A percentile compares a stretch with the other conserved stretches of the same genome.
phyloP scores from a whole-genome alignment of 2,797 vertebrate species.

The Yasuhikotakia modesta region DNA sequence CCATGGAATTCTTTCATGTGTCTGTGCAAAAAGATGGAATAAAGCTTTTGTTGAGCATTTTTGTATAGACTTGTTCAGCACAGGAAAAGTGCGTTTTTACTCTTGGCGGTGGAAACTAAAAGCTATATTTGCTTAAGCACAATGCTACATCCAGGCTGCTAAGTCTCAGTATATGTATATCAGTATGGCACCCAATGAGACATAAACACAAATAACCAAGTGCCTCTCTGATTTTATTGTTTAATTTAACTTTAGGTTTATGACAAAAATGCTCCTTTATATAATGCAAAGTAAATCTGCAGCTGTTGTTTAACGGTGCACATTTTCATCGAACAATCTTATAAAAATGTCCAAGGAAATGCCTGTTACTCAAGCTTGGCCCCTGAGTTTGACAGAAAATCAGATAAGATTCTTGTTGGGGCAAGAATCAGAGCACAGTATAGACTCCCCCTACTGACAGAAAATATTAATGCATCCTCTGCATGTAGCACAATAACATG shows the following conservation, averaged over 20 bases:
- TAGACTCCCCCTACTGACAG: slow-evolving; percentile 64
- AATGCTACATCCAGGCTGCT: no score
- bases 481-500: not conserved
- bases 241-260: not conserved
- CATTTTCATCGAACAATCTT: not conserved
- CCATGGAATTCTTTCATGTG: slow-evolving; percentile 19
- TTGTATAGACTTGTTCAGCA: not conserved
- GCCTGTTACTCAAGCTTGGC: not conserved
- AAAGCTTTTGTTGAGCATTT: not conserved
- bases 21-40: not conserved
- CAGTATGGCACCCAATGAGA: no score
- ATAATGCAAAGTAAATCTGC: not conserved
- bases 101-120: not conserved
- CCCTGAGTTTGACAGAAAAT: slow-evolving; percentile 6
- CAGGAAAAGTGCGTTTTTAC: not conserved
- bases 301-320: not conserved
- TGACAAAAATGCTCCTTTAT: not conserved
- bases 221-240: no score
- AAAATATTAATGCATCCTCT: slow-evolving; percentile 49
- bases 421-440: slow-evolving; percentile 12
- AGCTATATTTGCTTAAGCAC: not conserved
- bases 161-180: no score
- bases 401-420: not conserved
- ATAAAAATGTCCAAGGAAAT: not conserved
- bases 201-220: not conserved